Evolutionary conservation across 2,113 vertebrate genomes (phyloP).

Genomic region (Tyto alba): DNA sequence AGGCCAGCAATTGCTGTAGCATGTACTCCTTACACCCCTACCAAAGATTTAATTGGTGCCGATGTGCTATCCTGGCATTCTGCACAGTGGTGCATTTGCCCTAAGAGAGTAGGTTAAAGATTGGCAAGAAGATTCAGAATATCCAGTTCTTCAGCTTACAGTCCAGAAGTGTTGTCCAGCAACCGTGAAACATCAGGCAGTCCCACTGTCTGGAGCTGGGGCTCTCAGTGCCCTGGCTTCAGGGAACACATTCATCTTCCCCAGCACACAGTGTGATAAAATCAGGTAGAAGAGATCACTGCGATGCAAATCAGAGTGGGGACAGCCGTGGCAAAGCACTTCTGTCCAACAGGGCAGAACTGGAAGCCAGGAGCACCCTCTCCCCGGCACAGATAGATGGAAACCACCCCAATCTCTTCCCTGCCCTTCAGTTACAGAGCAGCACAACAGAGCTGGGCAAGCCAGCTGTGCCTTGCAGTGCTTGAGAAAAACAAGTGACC

Average conservation of each 20-base stretch:
- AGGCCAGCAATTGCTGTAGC: not conserved
- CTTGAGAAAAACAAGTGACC: not conserved
- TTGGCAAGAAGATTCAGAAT: not conserved
- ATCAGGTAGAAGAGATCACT: not conserved
- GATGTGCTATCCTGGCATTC: not conserved
- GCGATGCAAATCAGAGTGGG: not conserved
- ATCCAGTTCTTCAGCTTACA: not conserved
- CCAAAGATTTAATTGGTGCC: not conserved
- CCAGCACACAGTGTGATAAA: not conserved
- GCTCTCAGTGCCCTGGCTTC: not conserved
- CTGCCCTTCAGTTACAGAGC: not conserved
- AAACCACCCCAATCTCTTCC: not conserved
- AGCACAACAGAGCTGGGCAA: not conserved
- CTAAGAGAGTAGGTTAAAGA: not conserved
- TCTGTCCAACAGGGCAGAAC: not conserved
- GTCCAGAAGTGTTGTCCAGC: not conserved
- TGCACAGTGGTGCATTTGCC: not conserved
- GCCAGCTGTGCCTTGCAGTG: rapidly evolving
- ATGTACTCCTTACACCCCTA: not conserved
- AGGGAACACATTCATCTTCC: not conserved
- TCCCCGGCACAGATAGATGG: not conserved
- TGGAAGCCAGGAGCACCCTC: not conserved
- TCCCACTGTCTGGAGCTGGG: not conserved
- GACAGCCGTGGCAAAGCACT: not conserved
- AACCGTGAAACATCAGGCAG: not conserved